Evolutionary conservation across 2,888 invertebrate genomes (phyloP).

Genomic region (Drosophila stalkeri): DNA sequence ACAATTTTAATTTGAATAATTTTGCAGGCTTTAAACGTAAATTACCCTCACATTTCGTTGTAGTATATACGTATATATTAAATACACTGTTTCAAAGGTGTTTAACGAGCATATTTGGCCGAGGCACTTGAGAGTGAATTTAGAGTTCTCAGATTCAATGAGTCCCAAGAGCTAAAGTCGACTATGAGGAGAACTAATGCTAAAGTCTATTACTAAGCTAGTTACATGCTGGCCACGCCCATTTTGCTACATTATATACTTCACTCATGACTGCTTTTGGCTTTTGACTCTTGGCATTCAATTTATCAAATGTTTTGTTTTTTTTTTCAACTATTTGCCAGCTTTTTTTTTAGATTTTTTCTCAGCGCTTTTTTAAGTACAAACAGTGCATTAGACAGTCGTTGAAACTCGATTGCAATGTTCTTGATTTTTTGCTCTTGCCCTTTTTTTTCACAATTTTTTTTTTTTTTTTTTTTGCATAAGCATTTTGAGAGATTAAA

Average conservation of each 20-base stretch:
- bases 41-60: conserved; percentile 72
- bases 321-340: not conserved
- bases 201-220: not conserved
- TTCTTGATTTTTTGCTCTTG: conserved; percentile 39
- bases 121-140: not conserved
- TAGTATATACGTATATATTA: conserved; percentile 52
- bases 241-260: not conserved
- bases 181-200: not conserved
- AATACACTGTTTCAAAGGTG: conserved; percentile 5
- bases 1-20: conserved; percentile 79
- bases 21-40: conserved; percentile 79
- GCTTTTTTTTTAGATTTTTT: not conserved
- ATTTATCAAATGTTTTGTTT: no score
- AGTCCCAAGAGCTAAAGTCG: not conserved
- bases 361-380: not conserved
- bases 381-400: conserved; percentile 1
- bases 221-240: not conserved
- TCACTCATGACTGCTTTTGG: not conserved
- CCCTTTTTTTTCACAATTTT: conserved; percentile 40
- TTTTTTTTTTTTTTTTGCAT: conserved; percentile 68
- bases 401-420: not conserved
- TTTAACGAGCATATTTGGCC: not conserved
- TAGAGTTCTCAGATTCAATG: no score
- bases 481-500: conserved; percentile 80
- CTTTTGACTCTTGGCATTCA: not conserved